Base-by-base conservation (phyloP, 2,113 vertebrate species). In the Panthera leo region DNA sequence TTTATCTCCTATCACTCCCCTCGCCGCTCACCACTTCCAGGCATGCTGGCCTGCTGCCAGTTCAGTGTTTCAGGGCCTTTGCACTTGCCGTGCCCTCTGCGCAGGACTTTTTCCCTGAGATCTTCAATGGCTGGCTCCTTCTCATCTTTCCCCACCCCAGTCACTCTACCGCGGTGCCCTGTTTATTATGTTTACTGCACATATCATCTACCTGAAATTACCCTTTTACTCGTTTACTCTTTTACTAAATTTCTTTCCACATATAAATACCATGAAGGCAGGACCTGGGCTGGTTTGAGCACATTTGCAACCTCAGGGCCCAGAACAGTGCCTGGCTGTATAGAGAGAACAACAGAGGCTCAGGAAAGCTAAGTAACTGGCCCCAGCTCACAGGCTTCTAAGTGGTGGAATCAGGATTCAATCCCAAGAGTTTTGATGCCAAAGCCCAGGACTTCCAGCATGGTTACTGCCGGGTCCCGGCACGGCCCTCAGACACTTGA, bases 401-500 rank as follows among this genome's bases (percentile, higher is more conserved):
- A 91, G 42, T 16, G n/a, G 36, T 4, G 31, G 55, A 36, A 45
- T 27, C 12, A 9, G 23, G 39, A 84, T 65, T 94, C 76, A 29
- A 27, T 16, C 39, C n/a, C 14, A 42, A 51, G n/a, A 45, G 21
- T 42, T 95, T 5, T 11, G 53, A 85, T 70, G 58, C 42, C 31
- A 80, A 58, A 93, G 85, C 9, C 21, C 21, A 3, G 63, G 65
- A 31, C 63, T n/a, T 48, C 87, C 3, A 65, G 80, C 13, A 12
- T 8, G 2, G 14, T 42, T 48, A 67, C 19, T 18, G 15, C 80
- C 11, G 13, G 0, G 5, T 29, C 12, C n/a, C 67, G 36, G 53
- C 42, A 21, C 0, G 23, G 25, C 16, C 18, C 42, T 68, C 4
- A 1, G 34, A 39, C 34, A 21, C 51, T 13, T 0, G 2, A 21